Base-by-base conservation (phyloP, 2,888 invertebrate species). In the Drosophila nigricruria region DNA sequence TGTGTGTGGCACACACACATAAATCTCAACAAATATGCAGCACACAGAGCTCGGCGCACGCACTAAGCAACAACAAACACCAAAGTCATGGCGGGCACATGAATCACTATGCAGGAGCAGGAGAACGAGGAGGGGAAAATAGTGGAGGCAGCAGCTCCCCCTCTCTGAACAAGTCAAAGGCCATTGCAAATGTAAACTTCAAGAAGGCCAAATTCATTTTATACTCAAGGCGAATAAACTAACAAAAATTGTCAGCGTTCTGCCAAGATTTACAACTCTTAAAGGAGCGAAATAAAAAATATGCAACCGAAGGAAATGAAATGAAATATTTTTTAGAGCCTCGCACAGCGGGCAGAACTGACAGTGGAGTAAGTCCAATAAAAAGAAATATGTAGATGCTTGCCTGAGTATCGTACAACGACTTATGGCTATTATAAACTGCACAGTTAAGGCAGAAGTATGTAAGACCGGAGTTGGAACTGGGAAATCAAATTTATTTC, bases 11-110 rank as follows among this genome's bases (percentile, higher is more conserved):
- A 73, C 52, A 69, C 52, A 69, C 12, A 70, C 56, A 85, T 83
- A 88, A 83, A 88, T 83, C 79, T 79, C 54, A 34, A 59, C 68
- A 70, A 70, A 74, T 85, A 70, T 85, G 88, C 79, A 73, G 61
- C 43, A 63, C 67, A 67, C 52, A 52, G 52, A 25, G 23, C 18
- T 18, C 71, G 62, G 59, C 58, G 54, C 71, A 81, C 76, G 80
- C 82, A 73, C 70, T 58, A 56, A 65, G 70, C 65, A 72, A 70
- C 65, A 63, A 56, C 56, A 45, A 54, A 54, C 64, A 70, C 66
- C 49, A 71, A 70, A 69, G 73, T 60, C 63, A 68, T 70, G 66
- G 53, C 60, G 57, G 71, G 63, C 64, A 63, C 64, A 73, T 71
- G 76, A 82, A 84, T 79, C 70, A 79, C 66, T 47, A 54, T 63